Conservation (phyloP, 2,888 invertebrate genomes). For the Cataglyphis livida region DNA sequence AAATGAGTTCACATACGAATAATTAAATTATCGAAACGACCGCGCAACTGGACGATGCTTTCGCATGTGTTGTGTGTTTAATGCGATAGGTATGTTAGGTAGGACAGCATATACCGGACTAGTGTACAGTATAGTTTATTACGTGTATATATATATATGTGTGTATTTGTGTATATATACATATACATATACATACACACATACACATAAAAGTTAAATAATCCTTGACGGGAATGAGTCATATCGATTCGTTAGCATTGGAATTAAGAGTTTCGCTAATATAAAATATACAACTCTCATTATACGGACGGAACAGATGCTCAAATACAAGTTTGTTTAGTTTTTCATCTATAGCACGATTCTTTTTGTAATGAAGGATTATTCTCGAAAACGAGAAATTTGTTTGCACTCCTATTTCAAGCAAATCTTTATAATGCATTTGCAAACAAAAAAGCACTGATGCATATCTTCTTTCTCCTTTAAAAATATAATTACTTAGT, state of each 20-base stretch:
- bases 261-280: conserved; percentile 42
- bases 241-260: conserved; percentile 55
- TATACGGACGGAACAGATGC: conserved; percentile 30
- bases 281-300: conserved; percentile 61
- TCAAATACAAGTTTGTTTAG: not conserved
- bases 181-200: conserved; percentile 1
- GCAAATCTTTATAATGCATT: not conserved
- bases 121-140: conserved; percentile 77
- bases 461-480: not conserved
- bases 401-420: not conserved
- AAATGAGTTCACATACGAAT: conserved; percentile 67
- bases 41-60: conserved; percentile 48
- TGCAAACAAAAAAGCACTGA: not conserved
- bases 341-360: not conserved
- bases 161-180: conserved; percentile 44
- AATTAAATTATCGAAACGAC: conserved; percentile 63
- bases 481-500: not conserved
- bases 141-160: conserved; percentile 25
- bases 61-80: conserved; percentile 55
- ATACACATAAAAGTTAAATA: conserved; percentile 55
- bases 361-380: not conserved
- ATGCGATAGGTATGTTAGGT: conserved; percentile 73
- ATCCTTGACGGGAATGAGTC: conserved; percentile 49
- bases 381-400: not conserved
- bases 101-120: conserved; percentile 84